phyloP scores from a whole-genome alignment of 2,888 invertebrate species.

The Eilema depressum region DNA sequence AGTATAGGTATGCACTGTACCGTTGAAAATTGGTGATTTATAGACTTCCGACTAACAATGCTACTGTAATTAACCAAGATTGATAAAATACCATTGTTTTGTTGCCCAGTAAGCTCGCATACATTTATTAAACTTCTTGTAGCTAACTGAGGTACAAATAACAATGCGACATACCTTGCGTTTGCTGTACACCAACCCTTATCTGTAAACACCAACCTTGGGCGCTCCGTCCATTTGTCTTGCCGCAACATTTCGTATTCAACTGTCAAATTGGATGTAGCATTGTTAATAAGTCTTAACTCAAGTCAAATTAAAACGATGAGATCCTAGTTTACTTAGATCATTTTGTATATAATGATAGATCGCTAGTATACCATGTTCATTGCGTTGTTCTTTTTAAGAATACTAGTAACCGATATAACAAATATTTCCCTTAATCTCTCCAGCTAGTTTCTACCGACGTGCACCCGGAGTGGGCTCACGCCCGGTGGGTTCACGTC shows the following conservation, averaged over 20 bases:
- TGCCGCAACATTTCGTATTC: constrained; percentile 60
- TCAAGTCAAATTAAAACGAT: constrained; percentile 56
- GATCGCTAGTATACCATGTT: neutral
- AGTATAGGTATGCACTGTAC: neutral
- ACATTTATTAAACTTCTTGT: neutral
- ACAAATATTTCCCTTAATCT: too few species aligned
- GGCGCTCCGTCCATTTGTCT: constrained; percentile 58
- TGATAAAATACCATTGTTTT: neutral
- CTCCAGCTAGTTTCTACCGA: too few species aligned
- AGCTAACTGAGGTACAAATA: constrained; percentile 5
- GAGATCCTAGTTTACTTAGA: constrained; percentile 42
- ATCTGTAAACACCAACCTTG: constrained; percentile 33
- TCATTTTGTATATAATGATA: constrained; percentile 34
- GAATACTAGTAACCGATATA: too few species aligned
- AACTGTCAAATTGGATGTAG: constrained; percentile 69
- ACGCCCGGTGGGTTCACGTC: too few species aligned
- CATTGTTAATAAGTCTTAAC: constrained; percentile 62
- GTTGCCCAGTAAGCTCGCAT: neutral
- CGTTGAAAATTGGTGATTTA: neutral
- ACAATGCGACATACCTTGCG: constrained; percentile 15
- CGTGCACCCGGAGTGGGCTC: too few species aligned
- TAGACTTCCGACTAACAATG: neutral
- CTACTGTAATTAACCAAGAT: neutral
- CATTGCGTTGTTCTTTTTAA: too few species aligned
- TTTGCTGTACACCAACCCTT: constrained; percentile 41